These are phyloP conservation scores for Agelaius tricolor DNA, from an alignment of 2,113 vertebrate species.

Conservation along the genomic window DNA sequence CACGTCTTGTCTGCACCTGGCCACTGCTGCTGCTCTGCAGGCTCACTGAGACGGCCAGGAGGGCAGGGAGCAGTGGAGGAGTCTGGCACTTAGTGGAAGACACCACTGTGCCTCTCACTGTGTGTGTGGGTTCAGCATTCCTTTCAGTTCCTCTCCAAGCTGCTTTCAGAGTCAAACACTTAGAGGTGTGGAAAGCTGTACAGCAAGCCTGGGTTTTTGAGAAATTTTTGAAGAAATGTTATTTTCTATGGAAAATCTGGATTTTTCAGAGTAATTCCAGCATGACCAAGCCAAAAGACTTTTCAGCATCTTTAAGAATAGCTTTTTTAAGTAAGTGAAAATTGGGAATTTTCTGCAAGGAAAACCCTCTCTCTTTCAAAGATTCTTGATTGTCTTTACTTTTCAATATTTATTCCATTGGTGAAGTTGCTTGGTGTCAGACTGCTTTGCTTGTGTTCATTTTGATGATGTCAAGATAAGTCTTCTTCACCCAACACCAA, in stretches of 20 bases:
- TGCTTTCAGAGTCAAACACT: background rate
- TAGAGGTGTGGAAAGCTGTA: background rate
- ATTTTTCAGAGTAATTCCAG: background rate
- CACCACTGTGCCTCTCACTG: background rate
- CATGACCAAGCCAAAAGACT: background rate
- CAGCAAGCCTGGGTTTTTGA: background rate
- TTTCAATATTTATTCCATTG: background rate
- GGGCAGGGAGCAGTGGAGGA: background rate
- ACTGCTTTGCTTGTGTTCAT: background rate
- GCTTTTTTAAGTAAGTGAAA: background rate
- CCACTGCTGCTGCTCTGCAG: background rate
- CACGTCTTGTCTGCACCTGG: background rate
- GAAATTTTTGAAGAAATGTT: background rate
- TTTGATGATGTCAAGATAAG: background rate
- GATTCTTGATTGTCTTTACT: background rate
- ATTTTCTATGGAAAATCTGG: background rate
- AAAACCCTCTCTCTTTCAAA: background rate
- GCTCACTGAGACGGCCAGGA: fast-evolving
- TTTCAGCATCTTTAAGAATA: background rate
- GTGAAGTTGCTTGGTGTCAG: background rate
- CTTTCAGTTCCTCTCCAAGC: background rate
- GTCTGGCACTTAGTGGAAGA: background rate
- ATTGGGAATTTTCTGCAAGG: background rate
- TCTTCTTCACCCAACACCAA: background rate
- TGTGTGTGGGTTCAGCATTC: background rate